Evolutionary conservation across 2,888 invertebrate genomes (phyloP).

Genomic region (Elgonia sp.): DNA sequence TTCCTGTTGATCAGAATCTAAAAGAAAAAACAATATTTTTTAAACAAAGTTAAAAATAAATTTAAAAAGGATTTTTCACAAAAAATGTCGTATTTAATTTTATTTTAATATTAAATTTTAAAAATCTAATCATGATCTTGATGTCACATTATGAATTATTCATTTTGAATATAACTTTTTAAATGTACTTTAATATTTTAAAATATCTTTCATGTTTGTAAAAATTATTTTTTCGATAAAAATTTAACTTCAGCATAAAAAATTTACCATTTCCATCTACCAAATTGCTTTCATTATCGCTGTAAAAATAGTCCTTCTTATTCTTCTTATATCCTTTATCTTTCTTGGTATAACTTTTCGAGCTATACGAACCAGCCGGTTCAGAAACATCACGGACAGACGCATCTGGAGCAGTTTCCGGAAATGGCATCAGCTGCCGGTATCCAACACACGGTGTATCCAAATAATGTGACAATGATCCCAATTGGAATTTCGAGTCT

Average conservation of each 20-base stretch:
- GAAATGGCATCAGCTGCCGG: conserved; percentile 95
- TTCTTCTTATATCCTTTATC: conserved; percentile 84
- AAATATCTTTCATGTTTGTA: too few relatives aligned
- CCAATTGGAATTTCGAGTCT: conserved; percentile 95
- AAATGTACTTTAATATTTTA: too few relatives aligned
- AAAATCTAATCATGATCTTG: too few relatives aligned
- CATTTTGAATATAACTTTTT: too few relatives aligned
- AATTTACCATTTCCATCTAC: conserved; percentile 81
- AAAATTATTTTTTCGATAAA: too few relatives aligned
- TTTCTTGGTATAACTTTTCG: conserved; percentile 82
- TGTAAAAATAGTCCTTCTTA: conserved; percentile 88
- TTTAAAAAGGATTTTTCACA: too few relatives aligned
- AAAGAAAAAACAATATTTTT: conserved; percentile 30
- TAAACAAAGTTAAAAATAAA: too few relatives aligned
- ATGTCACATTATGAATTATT: too few relatives aligned
- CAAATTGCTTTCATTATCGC: conserved; percentile 87
- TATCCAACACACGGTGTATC: conserved; percentile 95
- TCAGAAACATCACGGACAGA: conserved; percentile 92
- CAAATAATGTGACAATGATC: conserved; percentile 97
- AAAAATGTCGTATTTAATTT: too few relatives aligned
- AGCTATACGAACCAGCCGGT: conserved; percentile 81
- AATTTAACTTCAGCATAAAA: too few relatives aligned
- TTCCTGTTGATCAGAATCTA: conserved; percentile 78
- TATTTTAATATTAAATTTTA: too few relatives aligned
- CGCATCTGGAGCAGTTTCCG: conserved; percentile 92